Evolutionary conservation across 2,113 vertebrate genomes (phyloP).

Genomic region (Neotoma lepida): DNA sequence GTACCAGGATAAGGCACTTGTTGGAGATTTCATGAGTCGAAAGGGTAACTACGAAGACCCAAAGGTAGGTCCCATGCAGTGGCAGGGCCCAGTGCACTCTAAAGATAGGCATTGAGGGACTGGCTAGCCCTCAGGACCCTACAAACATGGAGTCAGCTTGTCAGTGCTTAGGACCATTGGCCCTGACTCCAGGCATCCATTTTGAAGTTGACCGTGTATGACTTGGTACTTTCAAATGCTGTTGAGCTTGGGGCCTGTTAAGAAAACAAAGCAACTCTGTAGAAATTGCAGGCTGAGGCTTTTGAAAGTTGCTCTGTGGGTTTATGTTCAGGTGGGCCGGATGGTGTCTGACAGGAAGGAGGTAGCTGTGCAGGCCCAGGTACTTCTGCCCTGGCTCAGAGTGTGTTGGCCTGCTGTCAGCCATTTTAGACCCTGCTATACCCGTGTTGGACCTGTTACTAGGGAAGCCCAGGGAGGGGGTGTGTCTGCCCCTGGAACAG

Average conservation of each 20-base stretch:
- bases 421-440: background rate
- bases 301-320: background rate
- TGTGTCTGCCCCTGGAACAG: background rate
- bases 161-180: background rate
- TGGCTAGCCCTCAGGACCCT: background rate
- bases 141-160: background rate
- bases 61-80: slow-evolving; percentile 83
- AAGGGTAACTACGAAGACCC: slow-evolving; percentile 88
- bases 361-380: background rate
- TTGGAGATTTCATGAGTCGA: slow-evolving; percentile 88
- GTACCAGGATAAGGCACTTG: slow-evolving; percentile 93
- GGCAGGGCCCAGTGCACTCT: background rate
- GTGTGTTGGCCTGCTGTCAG: background rate
- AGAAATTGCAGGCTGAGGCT: background rate
- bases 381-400: background rate
- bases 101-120: background rate
- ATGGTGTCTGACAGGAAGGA: background rate
- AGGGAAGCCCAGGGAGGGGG: background rate
- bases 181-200: background rate
- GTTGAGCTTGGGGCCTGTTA: background rate
- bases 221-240: background rate
- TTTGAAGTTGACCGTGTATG: background rate
- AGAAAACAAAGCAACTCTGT: background rate
- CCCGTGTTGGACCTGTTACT: background rate
- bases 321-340: background rate